These are phyloP conservation scores for Pelvicachromis taeniatus DNA, from an alignment of 2,113 vertebrate species.

Conservation along the genomic window DNA sequence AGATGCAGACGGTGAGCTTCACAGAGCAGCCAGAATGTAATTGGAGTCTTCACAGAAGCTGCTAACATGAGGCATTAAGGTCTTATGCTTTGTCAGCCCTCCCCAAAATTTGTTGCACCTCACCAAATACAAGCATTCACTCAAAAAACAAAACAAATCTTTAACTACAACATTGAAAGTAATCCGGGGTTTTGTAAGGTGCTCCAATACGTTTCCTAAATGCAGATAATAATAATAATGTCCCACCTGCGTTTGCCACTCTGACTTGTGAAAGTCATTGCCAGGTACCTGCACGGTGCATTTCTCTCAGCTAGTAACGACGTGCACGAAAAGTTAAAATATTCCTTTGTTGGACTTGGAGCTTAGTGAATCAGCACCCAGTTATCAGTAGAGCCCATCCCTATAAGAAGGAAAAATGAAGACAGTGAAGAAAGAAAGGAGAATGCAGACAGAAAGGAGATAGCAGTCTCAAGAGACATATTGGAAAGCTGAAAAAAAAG, in stretches of 20 bases:
- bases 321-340: not conserved
- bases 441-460: not conserved
- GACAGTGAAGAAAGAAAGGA: not conserved
- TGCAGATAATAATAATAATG: not conserved
- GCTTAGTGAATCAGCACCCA: not conserved
- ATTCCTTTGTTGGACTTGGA: not conserved
- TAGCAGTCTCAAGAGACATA: conserved; percentile 15
- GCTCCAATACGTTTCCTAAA: not conserved
- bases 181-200: not conserved
- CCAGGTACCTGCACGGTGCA: not conserved
- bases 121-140: not conserved
- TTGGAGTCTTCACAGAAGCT: not conserved
- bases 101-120: not conserved
- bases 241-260: not conserved
- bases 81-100: not conserved
- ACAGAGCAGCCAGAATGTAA: not conserved
- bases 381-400: not conserved
- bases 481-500: conserved; percentile 16
- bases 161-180: not conserved
- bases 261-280: not conserved
- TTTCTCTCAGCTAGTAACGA: not conserved
- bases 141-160: accelerated
- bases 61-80: not conserved
- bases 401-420: not conserved
- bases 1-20: not conserved